These are phyloP conservation scores for Trematomus loennbergii DNA, from an alignment of 2,113 vertebrate species.

Conservation along the genomic window DNA sequence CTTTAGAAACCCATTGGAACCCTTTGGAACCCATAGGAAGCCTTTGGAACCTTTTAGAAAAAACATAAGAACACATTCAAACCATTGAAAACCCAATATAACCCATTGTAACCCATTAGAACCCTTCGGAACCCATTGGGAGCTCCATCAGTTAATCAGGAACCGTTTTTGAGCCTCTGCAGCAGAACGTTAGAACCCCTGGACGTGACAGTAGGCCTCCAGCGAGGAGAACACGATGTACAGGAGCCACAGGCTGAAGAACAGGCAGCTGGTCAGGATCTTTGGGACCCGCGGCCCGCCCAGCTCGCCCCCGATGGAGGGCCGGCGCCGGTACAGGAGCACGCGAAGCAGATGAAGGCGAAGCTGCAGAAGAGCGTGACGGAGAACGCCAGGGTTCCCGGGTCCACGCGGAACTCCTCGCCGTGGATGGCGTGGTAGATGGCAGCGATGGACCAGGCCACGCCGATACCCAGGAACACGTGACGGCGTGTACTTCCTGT, in stretches of 20 bases:
- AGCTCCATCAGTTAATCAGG: neutral
- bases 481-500: constrained; percentile 97
- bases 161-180: neutral
- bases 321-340: constrained; percentile 94
- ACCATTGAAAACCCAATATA: neutral
- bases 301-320: constrained; percentile 95
- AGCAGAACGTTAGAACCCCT: constrained; percentile 87
- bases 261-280: constrained; percentile 88
- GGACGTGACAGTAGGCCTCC: constrained; percentile 97
- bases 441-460: constrained; percentile 98
- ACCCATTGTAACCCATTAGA: neutral
- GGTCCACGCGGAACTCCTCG: constrained; percentile 89
- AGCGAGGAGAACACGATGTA: constrained; percentile 98
- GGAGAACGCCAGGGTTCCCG: constrained; percentile 95
- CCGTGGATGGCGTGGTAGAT: constrained; percentile 89
- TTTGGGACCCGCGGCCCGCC: constrained; percentile 94
- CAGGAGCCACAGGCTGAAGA: constrained; percentile 96
- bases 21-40: too few species aligned
- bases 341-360: constrained; percentile 95
- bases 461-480: constrained; percentile 96
- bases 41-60: too few species aligned
- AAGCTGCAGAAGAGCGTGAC: constrained; percentile 99
- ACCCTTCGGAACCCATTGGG: neutral
- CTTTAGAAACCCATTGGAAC: too few species aligned
- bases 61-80: neutral